These are phyloP conservation scores for Heteromurus nitidus DNA, from an alignment of 2,888 invertebrate genomes.

Conservation along the genomic window DNA sequence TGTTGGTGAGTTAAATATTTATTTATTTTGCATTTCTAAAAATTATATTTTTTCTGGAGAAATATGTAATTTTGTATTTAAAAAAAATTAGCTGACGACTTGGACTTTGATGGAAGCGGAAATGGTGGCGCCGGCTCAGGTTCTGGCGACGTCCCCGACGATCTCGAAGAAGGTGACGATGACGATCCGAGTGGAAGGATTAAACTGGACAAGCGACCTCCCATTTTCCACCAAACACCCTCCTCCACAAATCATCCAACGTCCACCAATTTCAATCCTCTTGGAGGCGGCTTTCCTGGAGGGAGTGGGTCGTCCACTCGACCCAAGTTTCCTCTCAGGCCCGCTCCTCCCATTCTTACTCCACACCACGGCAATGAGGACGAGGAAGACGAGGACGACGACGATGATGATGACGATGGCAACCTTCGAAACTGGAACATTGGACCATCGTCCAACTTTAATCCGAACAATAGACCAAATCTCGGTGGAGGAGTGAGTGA, in stretches of 20 bases:
- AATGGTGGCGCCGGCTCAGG: constrained; percentile 69
- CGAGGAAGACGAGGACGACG: constrained; percentile 64
- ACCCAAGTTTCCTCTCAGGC: constrained; percentile 66
- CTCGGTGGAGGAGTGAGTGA: constrained; percentile 37
- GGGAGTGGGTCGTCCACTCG: no score
- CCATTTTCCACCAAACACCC: constrained; percentile 36
- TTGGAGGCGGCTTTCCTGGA: no score
- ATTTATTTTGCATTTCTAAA: neutral
- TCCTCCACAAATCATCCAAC: constrained; percentile 30
- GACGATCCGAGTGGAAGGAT: constrained; percentile 72
- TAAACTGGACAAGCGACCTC: constrained; percentile 53
- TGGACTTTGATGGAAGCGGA: constrained; percentile 66
- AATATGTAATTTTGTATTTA: neutral
- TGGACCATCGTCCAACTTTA: constrained; percentile 17
- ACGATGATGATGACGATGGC: constrained; percentile 44
- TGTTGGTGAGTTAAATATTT: constrained; percentile 75
- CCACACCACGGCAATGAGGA: constrained; percentile 59
- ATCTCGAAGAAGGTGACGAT: constrained; percentile 72
- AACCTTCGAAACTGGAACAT: constrained; percentile 52
- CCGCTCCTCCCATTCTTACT: constrained; percentile 66
- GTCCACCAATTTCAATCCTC: constrained; percentile 27
- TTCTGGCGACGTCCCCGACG: constrained; percentile 69
- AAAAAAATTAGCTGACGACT: constrained; percentile 62
- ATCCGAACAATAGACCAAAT: constrained; percentile 1
- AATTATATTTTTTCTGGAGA: neutral